Evolutionary conservation across 2,113 vertebrate species (phyloP), one percentile per base, ranked within the genome.

Genomic region (Trichomycterus rosablanca): DNA sequence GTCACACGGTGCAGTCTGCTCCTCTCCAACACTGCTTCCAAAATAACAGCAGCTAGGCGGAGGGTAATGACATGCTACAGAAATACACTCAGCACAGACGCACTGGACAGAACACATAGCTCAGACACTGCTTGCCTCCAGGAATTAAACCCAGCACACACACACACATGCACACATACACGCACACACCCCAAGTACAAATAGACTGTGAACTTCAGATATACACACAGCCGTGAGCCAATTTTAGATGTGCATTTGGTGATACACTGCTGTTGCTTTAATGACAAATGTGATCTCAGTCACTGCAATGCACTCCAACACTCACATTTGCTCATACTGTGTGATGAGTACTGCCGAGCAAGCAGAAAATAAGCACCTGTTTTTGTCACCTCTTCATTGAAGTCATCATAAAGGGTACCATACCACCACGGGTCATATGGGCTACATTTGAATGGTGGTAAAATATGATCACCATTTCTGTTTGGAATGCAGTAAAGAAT

Each of bases 11-110:
- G 18, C 75, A 23, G 58, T 55, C 61, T 50, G 51, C 55, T 48
- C 67, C 63, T 69, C 57, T 16, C 58, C 15, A 26, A 46, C 43
- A 40, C 56, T 16, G 18, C 55, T 44, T 57, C 46, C 63, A 32
- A 66, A 66, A 69, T 74, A 63, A 63, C 58, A 53, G 48, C 46
- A 49, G 61, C 50, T 37, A 43, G 44, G 46, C 52, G 4, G 59
- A 48, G 30, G 8, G 40, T 67, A 71, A 68, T 74, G 59, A 72
- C 22, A 74, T 37, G 42, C 59, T 69, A 51, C 66, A 54, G 59
- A 71, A 62, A 65, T 70, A 70, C 54, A 57, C 61, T 57, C n/a
- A 4, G 9, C 28, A 54, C 26, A 30, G 35, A 62, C 37, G 43
- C 46, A 49, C 35, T 48, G 43, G 45, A 48, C 52, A 48, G 9